Evolutionary conservation across 1,140 invertebrate species (phyloP).

Genomic region (Elysia chlorotica): DNA sequence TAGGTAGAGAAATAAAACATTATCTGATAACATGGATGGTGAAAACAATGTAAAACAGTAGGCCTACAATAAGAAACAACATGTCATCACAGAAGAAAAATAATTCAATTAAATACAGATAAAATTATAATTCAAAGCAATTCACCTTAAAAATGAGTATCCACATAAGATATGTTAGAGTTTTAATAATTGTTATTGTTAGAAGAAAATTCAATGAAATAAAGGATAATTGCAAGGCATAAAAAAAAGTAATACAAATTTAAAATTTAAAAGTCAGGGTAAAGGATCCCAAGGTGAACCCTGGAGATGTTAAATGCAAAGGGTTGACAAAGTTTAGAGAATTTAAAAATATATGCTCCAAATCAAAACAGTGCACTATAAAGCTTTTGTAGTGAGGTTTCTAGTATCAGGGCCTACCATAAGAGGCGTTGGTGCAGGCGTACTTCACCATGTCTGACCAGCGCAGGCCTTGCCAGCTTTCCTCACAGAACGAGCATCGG

Average conservation of each 20-base stretch:
- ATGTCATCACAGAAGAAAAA: too few species aligned
- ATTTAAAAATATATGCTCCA: neutral
- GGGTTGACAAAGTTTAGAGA: neutral
- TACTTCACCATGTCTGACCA: slow-evolving; percentile 28
- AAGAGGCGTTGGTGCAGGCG: slow-evolving; percentile 27
- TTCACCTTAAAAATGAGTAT: too few species aligned
- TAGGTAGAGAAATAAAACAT: neutral
- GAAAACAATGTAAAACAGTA: neutral
- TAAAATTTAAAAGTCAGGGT: neutral
- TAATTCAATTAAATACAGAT: too few species aligned
- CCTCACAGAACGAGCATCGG: slow-evolving; percentile 29
- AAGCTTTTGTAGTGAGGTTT: neutral
- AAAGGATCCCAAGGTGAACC: neutral
- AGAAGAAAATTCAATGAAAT: neutral
- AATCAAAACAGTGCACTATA: neutral
- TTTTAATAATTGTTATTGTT: too few species aligned
- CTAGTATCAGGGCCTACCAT: slow-evolving; percentile 15
- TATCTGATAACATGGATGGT: too few species aligned
- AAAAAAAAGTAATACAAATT: neutral
- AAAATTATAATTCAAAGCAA: too few species aligned
- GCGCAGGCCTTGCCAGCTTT: slow-evolving; percentile 22
- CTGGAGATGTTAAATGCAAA: neutral
- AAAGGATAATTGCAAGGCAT: neutral
- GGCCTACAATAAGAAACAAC: too few species aligned
- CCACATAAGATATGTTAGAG: too few species aligned